A percentile compares a stretch with the other conserved stretches of the same genome.
phyloP scores from a whole-genome alignment of 2,797 vertebrate genomes.

The Mastacembelus armatus region DNA sequence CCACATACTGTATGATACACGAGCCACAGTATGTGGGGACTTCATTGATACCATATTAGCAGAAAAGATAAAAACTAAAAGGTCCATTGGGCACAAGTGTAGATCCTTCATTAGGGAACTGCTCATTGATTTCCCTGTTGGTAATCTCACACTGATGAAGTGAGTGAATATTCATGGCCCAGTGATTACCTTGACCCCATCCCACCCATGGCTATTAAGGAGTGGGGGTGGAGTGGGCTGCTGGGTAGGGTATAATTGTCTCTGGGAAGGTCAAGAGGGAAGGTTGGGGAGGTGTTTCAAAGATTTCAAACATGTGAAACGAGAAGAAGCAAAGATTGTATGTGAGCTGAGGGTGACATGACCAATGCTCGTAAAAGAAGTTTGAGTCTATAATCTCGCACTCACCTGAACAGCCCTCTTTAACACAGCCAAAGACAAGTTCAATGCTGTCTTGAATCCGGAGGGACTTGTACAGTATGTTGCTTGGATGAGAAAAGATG shows the following conservation, averaged over 20 bases:
- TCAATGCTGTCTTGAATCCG: not conserved
- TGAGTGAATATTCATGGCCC: conserved; percentile 82
- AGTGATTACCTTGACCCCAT: conserved; percentile 81
- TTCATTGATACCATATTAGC: conserved; percentile 76
- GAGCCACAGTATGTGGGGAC: conserved; percentile 55
- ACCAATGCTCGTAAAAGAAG: conserved; percentile 35
- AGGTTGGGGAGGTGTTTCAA: conserved; percentile 52
- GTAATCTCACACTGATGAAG: conserved; percentile 84
- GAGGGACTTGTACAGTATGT: not conserved
- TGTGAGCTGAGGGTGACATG: conserved; percentile 20
- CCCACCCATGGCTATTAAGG: conserved; percentile 79
- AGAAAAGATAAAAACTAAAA: conserved; percentile 75
- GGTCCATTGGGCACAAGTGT: conserved; percentile 79
- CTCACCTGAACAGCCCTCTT: not conserved
- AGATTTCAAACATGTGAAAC: conserved; percentile 24
- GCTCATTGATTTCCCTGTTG: conserved; percentile 84
- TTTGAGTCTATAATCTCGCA: conserved; percentile 13
- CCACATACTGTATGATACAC: conserved; percentile 66
- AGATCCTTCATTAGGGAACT: conserved; percentile 79
- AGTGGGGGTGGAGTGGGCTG: conserved; percentile 47
- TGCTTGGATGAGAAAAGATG: not conserved
- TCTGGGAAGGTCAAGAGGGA: conserved; percentile 77
- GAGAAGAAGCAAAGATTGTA: not conserved
- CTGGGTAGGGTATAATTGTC: conserved; percentile 78
- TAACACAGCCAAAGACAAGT: too few relatives aligned